phyloP scores from a whole-genome alignment of 2,797 vertebrate genomes.

The Harpagifer antarcticus region DNA sequence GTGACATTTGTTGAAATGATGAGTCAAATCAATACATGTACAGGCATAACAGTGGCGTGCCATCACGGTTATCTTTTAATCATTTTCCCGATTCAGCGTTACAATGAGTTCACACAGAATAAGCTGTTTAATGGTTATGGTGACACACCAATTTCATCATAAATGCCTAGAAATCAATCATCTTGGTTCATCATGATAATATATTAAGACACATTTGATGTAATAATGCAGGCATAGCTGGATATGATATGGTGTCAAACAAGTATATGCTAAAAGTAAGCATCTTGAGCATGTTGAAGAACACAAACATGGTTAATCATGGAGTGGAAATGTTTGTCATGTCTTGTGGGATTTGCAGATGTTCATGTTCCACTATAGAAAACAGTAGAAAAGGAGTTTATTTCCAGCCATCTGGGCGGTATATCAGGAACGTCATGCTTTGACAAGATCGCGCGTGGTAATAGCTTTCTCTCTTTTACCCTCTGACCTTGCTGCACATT shows the following conservation, averaged over 20 bases:
- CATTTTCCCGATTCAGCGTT: conserved; percentile 29
- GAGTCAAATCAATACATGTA: conserved; percentile 42
- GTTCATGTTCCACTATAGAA: not conserved
- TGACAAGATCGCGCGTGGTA: conserved; percentile 13
- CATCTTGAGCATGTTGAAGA: too few relatives aligned
- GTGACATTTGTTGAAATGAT: conserved; percentile 37
- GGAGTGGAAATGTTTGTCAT: conserved; percentile 20
- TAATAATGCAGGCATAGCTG: not conserved
- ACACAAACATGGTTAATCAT: conserved; percentile 16
- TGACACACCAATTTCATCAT: conserved; percentile 3
- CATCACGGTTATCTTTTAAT: conserved; percentile 18
- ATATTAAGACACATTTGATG: not conserved
- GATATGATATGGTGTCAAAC: not conserved
- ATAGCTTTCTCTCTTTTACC: conserved; percentile 37
- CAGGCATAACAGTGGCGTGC: not conserved
- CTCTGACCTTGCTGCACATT: conserved; percentile 49
- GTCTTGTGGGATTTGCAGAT: conserved; percentile 30
- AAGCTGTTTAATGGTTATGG: conserved; percentile 13
- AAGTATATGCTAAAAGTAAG: not conserved
- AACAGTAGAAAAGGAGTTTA: conserved; percentile 15
- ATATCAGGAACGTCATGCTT: conserved; percentile 25
- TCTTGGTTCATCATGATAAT: not conserved
- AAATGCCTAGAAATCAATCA: not conserved
- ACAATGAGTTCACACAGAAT: conserved; percentile 26
- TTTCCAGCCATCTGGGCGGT: conserved; percentile 34